A percentile compares a stretch with the other conserved stretches of the same genome.
phyloP scores from a whole-genome alignment of 2,888 invertebrate genomes.

The Perizoma flavofasciatum region DNA sequence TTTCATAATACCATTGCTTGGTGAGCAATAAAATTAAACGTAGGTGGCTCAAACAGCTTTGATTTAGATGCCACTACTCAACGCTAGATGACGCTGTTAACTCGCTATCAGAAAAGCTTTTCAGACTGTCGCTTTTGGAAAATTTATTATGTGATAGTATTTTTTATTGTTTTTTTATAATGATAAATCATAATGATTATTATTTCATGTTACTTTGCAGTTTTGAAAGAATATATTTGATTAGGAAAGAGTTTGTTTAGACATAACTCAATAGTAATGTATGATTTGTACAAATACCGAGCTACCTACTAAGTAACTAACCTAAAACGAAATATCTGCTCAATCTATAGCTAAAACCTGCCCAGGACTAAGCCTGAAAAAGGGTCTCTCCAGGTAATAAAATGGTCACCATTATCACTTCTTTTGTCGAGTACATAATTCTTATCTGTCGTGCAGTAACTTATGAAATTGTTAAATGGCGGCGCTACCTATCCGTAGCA shows the following conservation, averaged over 20 bases:
- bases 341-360: background rate
- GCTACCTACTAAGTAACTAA: too few species aligned
- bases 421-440: slow-evolving; percentile 10
- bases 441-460: slow-evolving; percentile 13
- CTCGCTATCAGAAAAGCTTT: background rate
- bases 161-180: too few species aligned
- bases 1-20: background rate
- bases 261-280: too few species aligned
- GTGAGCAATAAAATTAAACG: slow-evolving; percentile 2
- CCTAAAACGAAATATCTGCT: too few species aligned
- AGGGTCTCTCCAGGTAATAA: slow-evolving; percentile 4
- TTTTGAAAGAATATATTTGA: too few species aligned
- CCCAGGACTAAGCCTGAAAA: slow-evolving; percentile 12
- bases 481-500: slow-evolving; percentile 17
- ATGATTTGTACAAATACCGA: too few species aligned
- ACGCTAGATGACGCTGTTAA: slow-evolving; percentile 57
- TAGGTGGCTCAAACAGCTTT: slow-evolving; percentile 4
- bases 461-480: slow-evolving; percentile 15
- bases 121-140: background rate
- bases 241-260: too few species aligned
- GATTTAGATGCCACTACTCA: slow-evolving; percentile 44
- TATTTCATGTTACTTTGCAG: too few species aligned
- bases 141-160: too few species aligned
- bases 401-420: slow-evolving; percentile 16
- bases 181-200: too few species aligned